Base-by-base conservation (phyloP, 37 sponge, comb jelly and placozoan species). In the Beroe forskalii region DNA sequence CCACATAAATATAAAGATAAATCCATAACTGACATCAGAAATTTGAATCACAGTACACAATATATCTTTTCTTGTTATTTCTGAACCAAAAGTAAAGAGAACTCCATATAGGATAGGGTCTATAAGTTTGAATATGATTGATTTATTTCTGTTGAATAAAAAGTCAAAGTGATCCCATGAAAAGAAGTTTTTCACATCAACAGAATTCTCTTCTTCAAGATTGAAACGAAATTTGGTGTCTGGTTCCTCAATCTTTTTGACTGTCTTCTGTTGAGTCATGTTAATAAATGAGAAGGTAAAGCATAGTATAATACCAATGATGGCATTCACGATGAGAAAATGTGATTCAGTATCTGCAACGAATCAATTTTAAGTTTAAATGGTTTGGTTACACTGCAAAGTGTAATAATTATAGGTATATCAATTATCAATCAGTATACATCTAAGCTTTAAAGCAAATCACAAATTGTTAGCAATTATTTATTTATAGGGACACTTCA, bases 81-180 rank as follows among this genome's bases (percentile, higher is more conserved):
- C 55, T 20, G 41, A 17, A 14, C 86, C 86, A 44, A 80, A 25
- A 17, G 31, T 25, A 27, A 80, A 44, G 12, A 38, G 20, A 24
- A 41, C 19, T 44, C 40, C 86, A 41, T 80, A 80, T 24, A 40
- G 48, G n/a, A 80, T 23, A 33, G 86, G 86, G 55, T 80, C 86
- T 19, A 80, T 23, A 22, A 80, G 28, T 44, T 38, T 80, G 30
- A 23, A 80, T 4, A 43, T 1, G 8, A 27, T n/a, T 6, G 37
- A 38, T 42, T 42, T 38, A 1, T 80, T 32, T 36, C 72, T 69
- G 1, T 32, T 32, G 30, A 80, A 41, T 44, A 80, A 1, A 41
- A 80, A 80, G 30, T 9, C 35, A 40, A 80, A 44, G 86, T 80
- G 12, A 42, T 80, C 86, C 55, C 55, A 44, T 1, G 86, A 38